Evolutionary conservation across 1,140 invertebrate genomes (phyloP).

Genomic region (Hormaphis cornu): DNA sequence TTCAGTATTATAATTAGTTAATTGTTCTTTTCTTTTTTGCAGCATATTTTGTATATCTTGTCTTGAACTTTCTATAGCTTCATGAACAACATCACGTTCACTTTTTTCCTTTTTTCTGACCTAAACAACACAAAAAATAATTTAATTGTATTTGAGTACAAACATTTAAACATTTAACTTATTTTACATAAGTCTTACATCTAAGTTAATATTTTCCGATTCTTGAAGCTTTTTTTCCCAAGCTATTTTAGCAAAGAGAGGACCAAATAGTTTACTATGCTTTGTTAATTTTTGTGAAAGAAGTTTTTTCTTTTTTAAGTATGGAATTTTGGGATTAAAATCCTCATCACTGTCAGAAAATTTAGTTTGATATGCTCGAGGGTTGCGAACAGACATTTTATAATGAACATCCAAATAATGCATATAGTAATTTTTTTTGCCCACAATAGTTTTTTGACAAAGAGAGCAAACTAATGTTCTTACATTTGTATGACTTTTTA

Average conservation of each 20-base stretch:
- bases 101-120: slow-evolving; percentile 11
- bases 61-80: slow-evolving; percentile 25
- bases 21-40: slow-evolving; percentile 8
- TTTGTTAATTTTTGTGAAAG: neutral
- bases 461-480: slow-evolving; percentile 27
- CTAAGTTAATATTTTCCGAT: neutral
- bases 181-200: slow-evolving; percentile 6
- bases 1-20: slow-evolving; percentile 17
- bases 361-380: neutral
- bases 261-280: slow-evolving; percentile 18
- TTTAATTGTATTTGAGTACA: neutral
- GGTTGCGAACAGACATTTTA: neutral
- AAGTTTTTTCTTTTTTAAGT: slow-evolving; percentile 29
- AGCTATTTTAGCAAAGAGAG: slow-evolving; percentile 26
- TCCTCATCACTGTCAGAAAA: slow-evolving; percentile 27
- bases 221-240: slow-evolving; percentile 22
- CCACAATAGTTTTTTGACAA: slow-evolving; percentile 23
- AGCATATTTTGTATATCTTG: slow-evolving; percentile 26
- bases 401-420: slow-evolving; percentile 29
- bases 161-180: neutral
- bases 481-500: slow-evolving; percentile 31
- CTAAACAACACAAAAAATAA: neutral
- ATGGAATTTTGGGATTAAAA: slow-evolving; percentile 25
- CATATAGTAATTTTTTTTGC: slow-evolving; percentile 27
- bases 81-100: slow-evolving; percentile 19